Conservation (phyloP, 2,888 invertebrate genomes). For the Dendrolimus houi region DNA sequence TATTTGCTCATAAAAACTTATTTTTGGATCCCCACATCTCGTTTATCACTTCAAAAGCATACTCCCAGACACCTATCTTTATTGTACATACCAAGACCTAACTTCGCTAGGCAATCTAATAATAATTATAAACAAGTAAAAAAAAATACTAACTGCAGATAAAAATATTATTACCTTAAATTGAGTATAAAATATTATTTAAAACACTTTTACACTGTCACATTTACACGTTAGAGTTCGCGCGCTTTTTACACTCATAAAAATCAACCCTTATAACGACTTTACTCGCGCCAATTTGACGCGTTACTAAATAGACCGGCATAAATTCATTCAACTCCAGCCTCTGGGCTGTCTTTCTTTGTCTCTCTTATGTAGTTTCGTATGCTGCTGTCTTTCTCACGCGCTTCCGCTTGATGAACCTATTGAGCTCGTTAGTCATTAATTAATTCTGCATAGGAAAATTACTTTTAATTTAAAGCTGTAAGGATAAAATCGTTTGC, state of each 20-base stretch:
- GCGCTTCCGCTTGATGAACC: constrained; percentile 73
- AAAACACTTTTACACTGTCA: constrained; percentile 13
- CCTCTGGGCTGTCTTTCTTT: constrained; percentile 36
- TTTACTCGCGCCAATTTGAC: constrained; percentile 71
- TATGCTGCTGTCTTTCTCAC: constrained; percentile 30
- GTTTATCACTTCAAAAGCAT: constrained; percentile 46
- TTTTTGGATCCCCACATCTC: constrained; percentile 43
- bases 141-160: background rate
- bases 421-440: constrained; percentile 76
- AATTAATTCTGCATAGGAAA: constrained; percentile 77
- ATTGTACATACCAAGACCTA: constrained; percentile 19
- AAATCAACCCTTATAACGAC: constrained; percentile 39
- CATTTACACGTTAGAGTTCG: constrained; percentile 31
- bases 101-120: background rate
- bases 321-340: constrained; percentile 74
- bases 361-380: constrained; percentile 19
- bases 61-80: constrained; percentile 52
- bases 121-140: background rate
- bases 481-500: constrained; percentile 58
- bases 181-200: background rate
- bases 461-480: constrained; percentile 74
- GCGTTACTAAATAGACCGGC: constrained; percentile 72
- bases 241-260: constrained; percentile 41
- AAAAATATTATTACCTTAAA: background rate
- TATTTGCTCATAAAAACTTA: constrained; percentile 19